Base-by-base conservation (phyloP, 2,113 vertebrate species). In the Catharus fuscescens region DNA sequence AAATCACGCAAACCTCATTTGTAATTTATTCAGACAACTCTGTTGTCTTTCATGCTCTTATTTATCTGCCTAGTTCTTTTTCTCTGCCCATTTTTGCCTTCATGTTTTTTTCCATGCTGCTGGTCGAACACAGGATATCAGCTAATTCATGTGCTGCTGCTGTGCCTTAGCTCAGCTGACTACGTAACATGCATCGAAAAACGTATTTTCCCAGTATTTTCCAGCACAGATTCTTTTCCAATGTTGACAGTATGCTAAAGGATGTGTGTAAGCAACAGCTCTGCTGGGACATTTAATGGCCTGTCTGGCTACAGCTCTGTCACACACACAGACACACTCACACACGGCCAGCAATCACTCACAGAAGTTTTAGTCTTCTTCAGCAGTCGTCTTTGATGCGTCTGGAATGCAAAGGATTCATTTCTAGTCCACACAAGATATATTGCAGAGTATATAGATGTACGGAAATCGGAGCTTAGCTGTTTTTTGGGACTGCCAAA, bases 391-490 rank as follows among this genome's bases (percentile, higher is more conserved):
- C 91, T 97, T 93, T 97, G 94, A 94, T 95, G 96, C 74, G 81
- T 67, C 93, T 96, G 95, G 87, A 93, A 97, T 94, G 77, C 76
- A 66, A 77, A 88, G 80, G 88, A 70, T 95, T 86, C 65, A 62
- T 95, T 96, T 87, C 87, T 95, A 94, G 94, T 95, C 92, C 92
- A 29, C 93, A 70, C 93, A 96, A 96, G 94, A 88, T 95, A 95
- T 90, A 96, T 84, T 97, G 92, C 88, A 96, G 97, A 95, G 95
- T 93, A 95, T 90, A 92, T 91, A 89, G 62, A 94, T 84, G 91
- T 84, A 91, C 93, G 90, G 96, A 95, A 97, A 96, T 97, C 69
- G 5, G 94, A 97, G 85, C 93, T 97, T 91, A 95, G 92, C 74
- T 92, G 92, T 67, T 90, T 97, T 96, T 88, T 74, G 54, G 86